Conservation (phyloP, 1,140 invertebrate genomes). For the Plutomurus gul region DNA sequence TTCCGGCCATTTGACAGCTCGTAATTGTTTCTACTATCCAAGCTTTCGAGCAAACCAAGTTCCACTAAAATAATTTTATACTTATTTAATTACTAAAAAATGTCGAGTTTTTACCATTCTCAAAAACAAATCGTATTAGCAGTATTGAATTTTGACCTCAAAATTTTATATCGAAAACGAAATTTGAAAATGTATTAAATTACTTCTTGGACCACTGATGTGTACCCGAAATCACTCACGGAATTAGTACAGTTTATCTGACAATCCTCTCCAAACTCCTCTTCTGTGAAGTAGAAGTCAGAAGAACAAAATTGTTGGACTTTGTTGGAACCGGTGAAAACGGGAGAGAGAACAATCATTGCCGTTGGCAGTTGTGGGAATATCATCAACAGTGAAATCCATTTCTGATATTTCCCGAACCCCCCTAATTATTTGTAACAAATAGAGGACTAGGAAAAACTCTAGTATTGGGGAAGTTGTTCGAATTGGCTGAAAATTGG, state of each 20-base stretch:
- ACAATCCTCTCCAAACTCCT: neutral
- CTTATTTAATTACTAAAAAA: conserved; percentile 26
- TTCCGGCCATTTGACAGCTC: conserved; percentile 49
- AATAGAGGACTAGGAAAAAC: too few relatives aligned
- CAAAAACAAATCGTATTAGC: too few relatives aligned
- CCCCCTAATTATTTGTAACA: too few relatives aligned
- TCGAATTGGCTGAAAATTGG: too few relatives aligned
- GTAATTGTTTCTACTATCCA: conserved; percentile 48
- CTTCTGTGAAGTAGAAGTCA: neutral
- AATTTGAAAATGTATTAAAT: too few relatives aligned
- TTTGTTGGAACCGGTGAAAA: conserved; percentile 32
- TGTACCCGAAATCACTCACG: neutral
- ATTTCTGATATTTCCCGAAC: conserved; percentile 41
- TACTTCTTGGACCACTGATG: conserved; percentile 43
- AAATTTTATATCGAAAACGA: too few relatives aligned
- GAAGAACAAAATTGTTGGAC: neutral
- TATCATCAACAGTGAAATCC: conserved; percentile 28
- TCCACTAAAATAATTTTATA: conserved; percentile 52
- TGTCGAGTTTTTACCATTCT: too few relatives aligned
- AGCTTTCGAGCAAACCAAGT: conserved; percentile 38
- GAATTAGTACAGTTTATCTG: neutral
- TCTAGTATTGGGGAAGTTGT: too few relatives aligned
- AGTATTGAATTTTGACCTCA: too few relatives aligned
- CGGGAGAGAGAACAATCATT: conserved; percentile 41
- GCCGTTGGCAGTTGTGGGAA: conserved; percentile 39